Conservation (phyloP, 2,113 vertebrate genomes). For the Cyanoderma ruficeps region DNA sequence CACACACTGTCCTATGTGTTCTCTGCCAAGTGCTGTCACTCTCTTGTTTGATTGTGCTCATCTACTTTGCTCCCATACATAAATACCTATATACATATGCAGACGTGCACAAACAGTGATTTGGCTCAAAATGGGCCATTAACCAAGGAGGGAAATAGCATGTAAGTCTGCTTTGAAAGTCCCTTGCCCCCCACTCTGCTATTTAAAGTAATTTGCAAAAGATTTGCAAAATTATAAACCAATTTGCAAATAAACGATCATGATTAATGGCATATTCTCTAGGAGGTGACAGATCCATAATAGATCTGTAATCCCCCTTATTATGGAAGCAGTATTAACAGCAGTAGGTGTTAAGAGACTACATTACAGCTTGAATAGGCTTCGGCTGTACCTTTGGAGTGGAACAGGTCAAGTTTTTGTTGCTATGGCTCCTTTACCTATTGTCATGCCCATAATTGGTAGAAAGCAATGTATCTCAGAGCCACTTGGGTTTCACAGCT, state of each 20-base stretch:
- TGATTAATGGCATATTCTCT: constrained; percentile 54
- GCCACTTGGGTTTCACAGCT: background rate
- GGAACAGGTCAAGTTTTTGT: constrained; percentile 36
- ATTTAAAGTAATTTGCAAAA: constrained; percentile 54
- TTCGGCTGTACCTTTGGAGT: background rate
- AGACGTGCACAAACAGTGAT: background rate
- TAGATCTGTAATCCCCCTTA: constrained; percentile 35
- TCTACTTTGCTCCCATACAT: background rate
- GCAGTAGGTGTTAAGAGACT: constrained; percentile 32
- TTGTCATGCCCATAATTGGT: background rate
- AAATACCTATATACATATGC: background rate
- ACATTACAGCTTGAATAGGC: constrained; percentile 7
- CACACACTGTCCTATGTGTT: background rate
- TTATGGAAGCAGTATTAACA: constrained; percentile 24
- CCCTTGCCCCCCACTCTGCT: background rate
- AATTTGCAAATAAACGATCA: constrained; percentile 59
- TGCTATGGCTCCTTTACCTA: constrained; percentile 37
- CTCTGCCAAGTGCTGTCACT: background rate
- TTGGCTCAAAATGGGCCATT: constrained; percentile 2
- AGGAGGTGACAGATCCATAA: constrained; percentile 35
- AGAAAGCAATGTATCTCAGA: background rate
- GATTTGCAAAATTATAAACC: constrained; percentile 62
- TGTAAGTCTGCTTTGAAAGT: background rate
- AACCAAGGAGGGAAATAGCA: background rate
- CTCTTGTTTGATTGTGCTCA: background rate